phyloP scores from a whole-genome alignment of 2,888 invertebrate species.

The Atrina japonica region DNA sequence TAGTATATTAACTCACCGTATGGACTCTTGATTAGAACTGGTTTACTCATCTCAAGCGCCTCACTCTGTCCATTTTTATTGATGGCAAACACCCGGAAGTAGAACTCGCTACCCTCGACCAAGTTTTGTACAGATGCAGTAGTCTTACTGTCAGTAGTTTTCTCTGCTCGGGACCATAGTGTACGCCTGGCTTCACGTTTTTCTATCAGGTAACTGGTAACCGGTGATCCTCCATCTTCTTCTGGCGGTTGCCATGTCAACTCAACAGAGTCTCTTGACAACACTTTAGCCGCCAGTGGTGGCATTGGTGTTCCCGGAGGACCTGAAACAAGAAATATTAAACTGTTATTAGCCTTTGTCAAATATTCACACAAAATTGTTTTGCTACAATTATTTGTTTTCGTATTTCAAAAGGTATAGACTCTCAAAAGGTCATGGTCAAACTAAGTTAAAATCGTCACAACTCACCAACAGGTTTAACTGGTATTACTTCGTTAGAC shows the following conservation, averaged over 20 bases:
- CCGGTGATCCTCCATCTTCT: conserved; percentile 81
- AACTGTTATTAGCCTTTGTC: too few relatives aligned
- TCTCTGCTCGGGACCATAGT: conserved; percentile 73
- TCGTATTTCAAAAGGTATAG: too few relatives aligned
- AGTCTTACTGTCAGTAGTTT: conserved; percentile 79
- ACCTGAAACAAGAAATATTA: conserved; percentile 70
- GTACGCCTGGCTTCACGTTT: conserved; percentile 84
- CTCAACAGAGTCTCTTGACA: conserved; percentile 82
- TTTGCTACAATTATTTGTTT: too few relatives aligned
- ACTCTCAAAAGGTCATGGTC: too few relatives aligned
- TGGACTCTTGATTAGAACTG: conserved; percentile 85
- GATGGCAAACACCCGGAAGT: conserved; percentile 92
- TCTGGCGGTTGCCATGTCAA: conserved; percentile 82
- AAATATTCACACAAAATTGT: too few relatives aligned
- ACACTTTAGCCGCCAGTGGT: conserved; percentile 80
- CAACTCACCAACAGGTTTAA: conserved; percentile 64
- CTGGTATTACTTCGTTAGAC: conserved; percentile 69
- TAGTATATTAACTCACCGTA: too few relatives aligned
- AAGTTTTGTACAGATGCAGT: conserved; percentile 86
- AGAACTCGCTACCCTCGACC: conserved; percentile 89
- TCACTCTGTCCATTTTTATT: conserved; percentile 93
- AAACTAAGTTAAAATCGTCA: too few relatives aligned
- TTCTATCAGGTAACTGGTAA: conserved; percentile 86
- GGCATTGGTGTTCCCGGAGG: conserved; percentile 78
- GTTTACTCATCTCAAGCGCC: conserved; percentile 81